These are phyloP conservation scores for Hirtodrosophila confusa DNA, from an alignment of 2,888 invertebrate genomes.

Conservation along the genomic window DNA sequence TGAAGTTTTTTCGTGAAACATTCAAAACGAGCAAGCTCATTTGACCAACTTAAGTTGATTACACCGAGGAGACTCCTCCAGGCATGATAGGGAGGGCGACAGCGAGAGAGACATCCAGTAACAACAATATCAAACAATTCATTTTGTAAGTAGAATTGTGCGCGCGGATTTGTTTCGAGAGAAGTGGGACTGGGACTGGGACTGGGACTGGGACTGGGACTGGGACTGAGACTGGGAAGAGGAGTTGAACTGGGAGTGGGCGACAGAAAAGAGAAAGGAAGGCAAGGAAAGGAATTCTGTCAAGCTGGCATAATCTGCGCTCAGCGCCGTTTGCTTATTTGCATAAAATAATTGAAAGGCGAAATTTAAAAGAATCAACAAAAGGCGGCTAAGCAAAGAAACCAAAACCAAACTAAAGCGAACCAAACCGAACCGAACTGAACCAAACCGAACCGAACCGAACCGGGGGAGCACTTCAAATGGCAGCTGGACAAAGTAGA, in stretches of 20 bases:
- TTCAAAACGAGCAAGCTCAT: slow-evolving; percentile 67
- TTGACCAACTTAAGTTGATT: slow-evolving; percentile 78
- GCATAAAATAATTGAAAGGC: slow-evolving; percentile 80
- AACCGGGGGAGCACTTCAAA: slow-evolving; percentile 42
- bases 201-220: slow-evolving; percentile 1
- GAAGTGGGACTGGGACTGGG: slow-evolving; percentile 3
- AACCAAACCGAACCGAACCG: slow-evolving; percentile 25
- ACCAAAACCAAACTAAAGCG: slow-evolving; percentile 18
- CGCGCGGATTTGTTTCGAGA: slow-evolving; percentile 54
- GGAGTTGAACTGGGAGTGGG: slow-evolving; percentile 20
- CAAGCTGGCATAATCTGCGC: slow-evolving; percentile 77
- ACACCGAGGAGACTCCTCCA: slow-evolving; percentile 34
- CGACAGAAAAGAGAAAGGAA: slow-evolving; percentile 14
- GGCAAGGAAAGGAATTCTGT: slow-evolving; percentile 53
- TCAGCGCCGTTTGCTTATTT: slow-evolving; percentile 71
- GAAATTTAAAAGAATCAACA: slow-evolving; percentile 76
- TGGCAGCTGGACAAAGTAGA: slow-evolving; percentile 10
- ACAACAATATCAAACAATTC: slow-evolving; percentile 72
- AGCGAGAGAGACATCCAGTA: slow-evolving; percentile 18
- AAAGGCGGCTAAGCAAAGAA: slow-evolving; percentile 49
- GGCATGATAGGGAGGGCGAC: slow-evolving; percentile 1
- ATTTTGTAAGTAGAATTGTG: slow-evolving; percentile 64
- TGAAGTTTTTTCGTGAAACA: slow-evolving; percentile 34
- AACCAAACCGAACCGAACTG: slow-evolving; percentile 16
- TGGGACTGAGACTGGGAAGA: no score